phyloP scores from a whole-genome alignment of 2,113 vertebrate species.

The Tachysurus fulvidraco region DNA sequence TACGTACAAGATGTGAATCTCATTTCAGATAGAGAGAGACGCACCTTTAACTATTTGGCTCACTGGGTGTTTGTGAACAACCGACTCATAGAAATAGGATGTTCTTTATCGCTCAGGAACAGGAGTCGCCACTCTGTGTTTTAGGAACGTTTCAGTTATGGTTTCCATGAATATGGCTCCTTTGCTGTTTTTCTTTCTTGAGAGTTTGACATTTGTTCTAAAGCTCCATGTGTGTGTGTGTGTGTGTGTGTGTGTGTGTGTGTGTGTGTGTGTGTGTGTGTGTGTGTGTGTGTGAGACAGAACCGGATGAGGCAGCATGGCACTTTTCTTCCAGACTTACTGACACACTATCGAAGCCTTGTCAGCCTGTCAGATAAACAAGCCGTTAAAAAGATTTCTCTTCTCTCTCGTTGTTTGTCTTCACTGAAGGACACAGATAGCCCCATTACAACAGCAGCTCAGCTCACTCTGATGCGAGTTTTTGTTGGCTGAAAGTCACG shows the following conservation, averaged over 20 bases:
- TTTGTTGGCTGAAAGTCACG: constrained; percentile 10
- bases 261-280: neutral
- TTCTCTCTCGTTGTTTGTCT: constrained; percentile 2
- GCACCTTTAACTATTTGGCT: neutral
- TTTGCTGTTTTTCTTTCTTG: neutral
- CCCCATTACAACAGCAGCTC: neutral
- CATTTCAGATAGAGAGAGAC: neutral
- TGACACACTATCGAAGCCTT: constrained; percentile 16
- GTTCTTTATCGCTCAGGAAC: neutral
- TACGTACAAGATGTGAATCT: neutral
- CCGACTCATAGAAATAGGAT: neutral
- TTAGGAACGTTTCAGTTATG: neutral
- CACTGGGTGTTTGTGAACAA: neutral
- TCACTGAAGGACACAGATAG: constrained; percentile 7
- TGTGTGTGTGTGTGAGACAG: neutral
- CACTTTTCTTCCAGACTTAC: constrained; percentile 24
- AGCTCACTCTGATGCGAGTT: constrained; percentile 23
- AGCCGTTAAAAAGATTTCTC: constrained; percentile 42
- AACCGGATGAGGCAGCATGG: neutral
- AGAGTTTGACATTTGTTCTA: constrained; percentile 1
- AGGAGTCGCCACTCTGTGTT: neutral
- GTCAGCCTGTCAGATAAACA: constrained; percentile 48
- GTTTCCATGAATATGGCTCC: neutral
- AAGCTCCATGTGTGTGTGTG: neutral
- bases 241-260: neutral